Percentiles rank a stretch among this genome's conserved stretches.
These are phyloP conservation scores for Brachionus manjavacas DNA, from an alignment of 1,140 invertebrate species.

Conservation along the genomic window DNA sequence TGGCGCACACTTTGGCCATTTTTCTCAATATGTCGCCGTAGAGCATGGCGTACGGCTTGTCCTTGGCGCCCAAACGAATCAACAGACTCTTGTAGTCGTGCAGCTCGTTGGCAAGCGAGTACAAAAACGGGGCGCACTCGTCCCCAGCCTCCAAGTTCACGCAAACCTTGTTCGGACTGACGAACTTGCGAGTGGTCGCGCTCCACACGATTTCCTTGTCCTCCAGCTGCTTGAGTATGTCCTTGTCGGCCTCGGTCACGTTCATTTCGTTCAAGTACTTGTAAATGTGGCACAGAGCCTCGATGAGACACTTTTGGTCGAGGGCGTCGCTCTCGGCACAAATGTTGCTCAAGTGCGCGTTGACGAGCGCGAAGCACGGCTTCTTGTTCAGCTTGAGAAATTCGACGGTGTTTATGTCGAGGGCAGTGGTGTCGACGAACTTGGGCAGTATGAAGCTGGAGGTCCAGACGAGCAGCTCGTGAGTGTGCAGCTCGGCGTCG, in stretches of 20 bases:
- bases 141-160: background rate
- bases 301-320: constrained; percentile 8
- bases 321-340: background rate
- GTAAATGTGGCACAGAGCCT: background rate
- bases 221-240: constrained; percentile 25
- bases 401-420: constrained; percentile 23
- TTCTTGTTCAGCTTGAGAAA: constrained; percentile 38
- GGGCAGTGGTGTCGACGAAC: background rate
- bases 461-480: constrained; percentile 3
- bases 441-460: constrained; percentile 8
- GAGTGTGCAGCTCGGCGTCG: constrained; percentile 2
- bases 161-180: background rate
- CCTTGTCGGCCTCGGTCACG: constrained; percentile 3
- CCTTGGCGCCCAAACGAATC: background rate
- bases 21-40: constrained; percentile 40
- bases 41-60: constrained; percentile 6
- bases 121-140: constrained; percentile 41
- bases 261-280: constrained; percentile 27
- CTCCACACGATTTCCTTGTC: constrained; percentile 28
- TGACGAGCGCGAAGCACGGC: constrained; percentile 14
- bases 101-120: background rate
- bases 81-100: constrained; percentile 14
- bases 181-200: background rate
- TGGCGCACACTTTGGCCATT: constrained; percentile 29
- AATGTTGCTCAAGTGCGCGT: background rate